Evolutionary conservation across 2,888 invertebrate genomes (phyloP).

Genomic region (Elysia crispata): DNA sequence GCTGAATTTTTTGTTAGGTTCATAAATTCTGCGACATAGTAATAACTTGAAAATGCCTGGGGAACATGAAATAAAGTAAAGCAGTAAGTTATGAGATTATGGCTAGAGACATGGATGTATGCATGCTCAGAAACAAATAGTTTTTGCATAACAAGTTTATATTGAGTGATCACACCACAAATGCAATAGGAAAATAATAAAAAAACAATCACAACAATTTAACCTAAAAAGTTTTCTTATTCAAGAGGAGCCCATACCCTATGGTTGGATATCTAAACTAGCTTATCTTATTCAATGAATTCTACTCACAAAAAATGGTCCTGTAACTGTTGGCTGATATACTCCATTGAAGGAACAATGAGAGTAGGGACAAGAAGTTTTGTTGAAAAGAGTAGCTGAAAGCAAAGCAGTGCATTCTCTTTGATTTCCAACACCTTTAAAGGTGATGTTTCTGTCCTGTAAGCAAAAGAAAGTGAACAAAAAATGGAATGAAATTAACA

Average conservation of each 20-base stretch:
- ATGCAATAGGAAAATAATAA: too few relatives aligned
- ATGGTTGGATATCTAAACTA: neutral
- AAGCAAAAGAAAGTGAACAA: conserved; percentile 33
- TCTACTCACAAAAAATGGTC: conserved; percentile 73
- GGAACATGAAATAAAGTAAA: neutral
- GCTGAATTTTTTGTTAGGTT: conserved; percentile 68
- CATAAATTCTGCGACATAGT: conserved; percentile 75
- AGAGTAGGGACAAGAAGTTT: conserved; percentile 57
- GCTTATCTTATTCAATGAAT: neutral
- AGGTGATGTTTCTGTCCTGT: conserved; percentile 63
- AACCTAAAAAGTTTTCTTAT: too few relatives aligned
- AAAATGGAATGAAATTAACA: too few relatives aligned
- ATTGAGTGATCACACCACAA: too few relatives aligned
- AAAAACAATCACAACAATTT: too few relatives aligned
- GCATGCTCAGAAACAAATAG: too few relatives aligned
- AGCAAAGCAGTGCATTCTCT: conserved; percentile 63
- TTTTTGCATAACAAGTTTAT: too few relatives aligned
- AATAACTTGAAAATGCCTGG: conserved; percentile 79
- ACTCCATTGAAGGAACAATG: conserved; percentile 71
- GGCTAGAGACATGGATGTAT: too few relatives aligned
- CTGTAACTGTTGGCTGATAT: conserved; percentile 67
- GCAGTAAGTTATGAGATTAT: too few relatives aligned
- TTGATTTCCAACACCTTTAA: conserved; percentile 70
- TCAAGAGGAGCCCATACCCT: too few relatives aligned
- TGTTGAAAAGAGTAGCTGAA: conserved; percentile 65